Evolutionary conservation across 2,888 invertebrate species (phyloP).

Genomic region (Andrena fulva): DNA sequence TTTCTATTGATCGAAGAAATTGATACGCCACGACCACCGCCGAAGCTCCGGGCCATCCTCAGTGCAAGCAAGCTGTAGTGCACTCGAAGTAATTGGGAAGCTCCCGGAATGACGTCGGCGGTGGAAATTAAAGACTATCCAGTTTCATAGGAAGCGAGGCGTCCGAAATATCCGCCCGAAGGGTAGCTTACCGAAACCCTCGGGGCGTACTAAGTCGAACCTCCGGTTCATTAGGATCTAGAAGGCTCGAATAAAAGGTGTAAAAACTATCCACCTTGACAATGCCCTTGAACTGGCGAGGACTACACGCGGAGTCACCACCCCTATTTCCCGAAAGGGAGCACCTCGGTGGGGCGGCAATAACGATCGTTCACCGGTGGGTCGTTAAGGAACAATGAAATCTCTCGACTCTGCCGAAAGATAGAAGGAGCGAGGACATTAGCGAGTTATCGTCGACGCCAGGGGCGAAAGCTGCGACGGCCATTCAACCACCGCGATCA

Average conservation of each 20-base stretch:
- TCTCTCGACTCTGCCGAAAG: conserved; percentile 13
- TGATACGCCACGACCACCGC: conserved; percentile 35
- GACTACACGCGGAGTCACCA: conserved; percentile 20
- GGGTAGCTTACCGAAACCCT: neutral
- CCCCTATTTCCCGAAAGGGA: neutral
- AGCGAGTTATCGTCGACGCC: conserved; percentile 48
- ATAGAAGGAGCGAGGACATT: conserved; percentile 39
- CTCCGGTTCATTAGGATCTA: too few species aligned
- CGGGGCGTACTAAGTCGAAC: conserved; percentile 14
- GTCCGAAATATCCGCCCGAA: conserved; percentile 28
- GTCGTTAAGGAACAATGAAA: conserved; percentile 58
- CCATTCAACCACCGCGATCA: conserved; percentile 38
- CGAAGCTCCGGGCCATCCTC: conserved; percentile 2
- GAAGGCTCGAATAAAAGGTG: too few species aligned
- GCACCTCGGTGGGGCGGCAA: conserved; percentile 10
- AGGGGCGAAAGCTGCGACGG: conserved; percentile 12
- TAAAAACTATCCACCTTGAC: neutral
- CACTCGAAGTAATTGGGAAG: conserved; percentile 40
- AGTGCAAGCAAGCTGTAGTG: conserved; percentile 25
- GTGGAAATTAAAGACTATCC: conserved; percentile 22
- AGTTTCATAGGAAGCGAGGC: conserved; percentile 4
- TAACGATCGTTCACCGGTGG: conserved; percentile 39
- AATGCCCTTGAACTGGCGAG: conserved; percentile 7
- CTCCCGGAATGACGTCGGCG: conserved; percentile 23
- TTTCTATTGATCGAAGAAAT: conserved; percentile 52